These are phyloP conservation scores for Drosophila rufa DNA, from an alignment of 1,140 invertebrate species.

Conservation along the genomic window DNA sequence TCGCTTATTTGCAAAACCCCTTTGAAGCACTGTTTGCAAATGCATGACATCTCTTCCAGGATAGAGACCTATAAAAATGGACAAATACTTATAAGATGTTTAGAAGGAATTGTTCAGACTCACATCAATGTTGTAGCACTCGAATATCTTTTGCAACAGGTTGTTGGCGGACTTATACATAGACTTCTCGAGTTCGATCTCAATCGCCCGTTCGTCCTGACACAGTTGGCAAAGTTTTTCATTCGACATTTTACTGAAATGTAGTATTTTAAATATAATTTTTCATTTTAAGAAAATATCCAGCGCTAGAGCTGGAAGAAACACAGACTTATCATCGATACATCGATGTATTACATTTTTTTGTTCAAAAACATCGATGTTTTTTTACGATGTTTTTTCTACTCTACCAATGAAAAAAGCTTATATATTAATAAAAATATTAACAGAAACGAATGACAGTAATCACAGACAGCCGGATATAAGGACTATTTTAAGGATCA, in stretches of 20 bases:
- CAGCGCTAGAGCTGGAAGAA: not conserved
- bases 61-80: not conserved
- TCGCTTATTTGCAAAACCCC: not conserved
- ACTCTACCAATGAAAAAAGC: too few species aligned
- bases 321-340: not conserved
- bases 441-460: too few species aligned
- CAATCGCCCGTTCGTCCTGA: not conserved
- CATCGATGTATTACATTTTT: not conserved
- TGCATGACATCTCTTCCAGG: not conserved
- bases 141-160: slow-evolving; percentile 23
- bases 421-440: too few species aligned
- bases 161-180: slow-evolving; percentile 3
- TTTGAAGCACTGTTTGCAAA: not conserved
- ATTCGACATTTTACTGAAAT: not conserved
- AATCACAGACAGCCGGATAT: too few species aligned
- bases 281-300: not conserved
- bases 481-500: too few species aligned
- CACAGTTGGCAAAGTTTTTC: slow-evolving; percentile 21
- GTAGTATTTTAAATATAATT: not conserved
- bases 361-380: not conserved
- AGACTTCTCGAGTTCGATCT: not conserved
- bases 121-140: slow-evolving; percentile 43
- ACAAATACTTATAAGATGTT: too few species aligned
- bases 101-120: not conserved
- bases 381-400: too few species aligned